Percentiles rank a stretch among this genome's conserved stretches.
Evolutionary conservation across 2,113 vertebrate genomes (phyloP).

Genomic region (Amia ocellicauda): DNA sequence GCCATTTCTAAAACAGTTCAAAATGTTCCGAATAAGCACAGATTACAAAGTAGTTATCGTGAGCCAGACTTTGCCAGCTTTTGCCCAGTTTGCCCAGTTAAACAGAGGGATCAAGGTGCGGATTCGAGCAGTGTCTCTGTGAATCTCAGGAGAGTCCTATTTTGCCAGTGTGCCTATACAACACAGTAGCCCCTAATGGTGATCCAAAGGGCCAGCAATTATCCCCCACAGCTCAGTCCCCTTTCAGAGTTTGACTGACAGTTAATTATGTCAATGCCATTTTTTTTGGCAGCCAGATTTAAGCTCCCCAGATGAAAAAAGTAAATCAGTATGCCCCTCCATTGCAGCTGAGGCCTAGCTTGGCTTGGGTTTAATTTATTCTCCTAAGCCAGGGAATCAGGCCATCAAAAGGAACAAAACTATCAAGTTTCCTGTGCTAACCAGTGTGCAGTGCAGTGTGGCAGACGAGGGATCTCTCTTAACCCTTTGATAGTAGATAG

Average conservation of each 20-base stretch:
- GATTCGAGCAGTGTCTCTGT: slow-evolving; percentile 25
- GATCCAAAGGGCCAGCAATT: slow-evolving; percentile 65
- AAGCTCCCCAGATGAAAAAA: slow-evolving; percentile 89
- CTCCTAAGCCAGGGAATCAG: slow-evolving; percentile 77
- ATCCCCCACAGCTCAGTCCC: slow-evolving; percentile 43
- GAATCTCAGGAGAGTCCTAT: slow-evolving; percentile 15
- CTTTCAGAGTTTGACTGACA: slow-evolving; percentile 66
- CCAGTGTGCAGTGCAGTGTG: slow-evolving; percentile 46
- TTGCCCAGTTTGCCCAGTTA: slow-evolving; percentile 22
- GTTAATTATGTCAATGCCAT: slow-evolving; percentile 76
- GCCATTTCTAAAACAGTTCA: no score
- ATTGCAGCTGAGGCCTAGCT: slow-evolving; percentile 77
- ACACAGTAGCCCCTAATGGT: slow-evolving; percentile 12
- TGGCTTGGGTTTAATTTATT: slow-evolving; percentile 87
- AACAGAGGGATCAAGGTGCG: slow-evolving; percentile 36
- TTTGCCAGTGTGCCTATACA: background rate
- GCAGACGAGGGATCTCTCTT: slow-evolving; percentile 34
- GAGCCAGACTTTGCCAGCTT: slow-evolving; percentile 32
- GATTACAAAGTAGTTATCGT: slow-evolving; percentile 28
- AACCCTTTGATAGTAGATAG: slow-evolving; percentile 48
- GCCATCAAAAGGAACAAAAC: slow-evolving; percentile 74
- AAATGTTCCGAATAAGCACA: no score
- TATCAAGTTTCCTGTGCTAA: slow-evolving; percentile 70
- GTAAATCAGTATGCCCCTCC: slow-evolving; percentile 84
- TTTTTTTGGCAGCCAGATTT: slow-evolving; percentile 67